Percentiles rank a stretch among this genome's conserved stretches.
Conservation (phyloP, 2,113 vertebrate species). For the Dromiciops gliroides region DNA sequence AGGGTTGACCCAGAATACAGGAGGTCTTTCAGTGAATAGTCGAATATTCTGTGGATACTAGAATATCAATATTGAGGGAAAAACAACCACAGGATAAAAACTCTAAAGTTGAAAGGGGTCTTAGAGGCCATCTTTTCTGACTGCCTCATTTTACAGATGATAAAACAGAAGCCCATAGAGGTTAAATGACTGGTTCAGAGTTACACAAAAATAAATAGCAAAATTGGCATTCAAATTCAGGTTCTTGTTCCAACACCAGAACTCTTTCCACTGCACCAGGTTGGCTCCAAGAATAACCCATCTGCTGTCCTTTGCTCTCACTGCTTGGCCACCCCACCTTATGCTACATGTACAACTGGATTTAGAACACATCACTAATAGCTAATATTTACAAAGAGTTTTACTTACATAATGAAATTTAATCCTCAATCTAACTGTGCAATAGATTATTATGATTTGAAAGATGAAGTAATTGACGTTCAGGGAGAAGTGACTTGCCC, state of each 20-base stretch:
- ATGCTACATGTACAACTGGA: neutral
- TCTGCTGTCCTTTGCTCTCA: neutral
- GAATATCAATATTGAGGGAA: neutral
- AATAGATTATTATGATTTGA: neutral
- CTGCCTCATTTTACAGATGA: neutral
- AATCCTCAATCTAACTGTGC: neutral
- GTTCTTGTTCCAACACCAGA: neutral
- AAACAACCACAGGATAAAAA: neutral
- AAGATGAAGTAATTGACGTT: neutral
- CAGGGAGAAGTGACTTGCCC: neutral
- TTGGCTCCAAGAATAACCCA: neutral
- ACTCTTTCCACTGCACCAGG: neutral
- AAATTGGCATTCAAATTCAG: slow-evolving; percentile 4
- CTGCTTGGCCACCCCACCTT: neutral
- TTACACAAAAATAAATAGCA: neutral
- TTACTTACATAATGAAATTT: neutral
- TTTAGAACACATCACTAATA: neutral
- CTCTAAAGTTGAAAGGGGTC: neutral
- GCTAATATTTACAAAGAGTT: neutral
- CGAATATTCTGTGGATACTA: neutral
- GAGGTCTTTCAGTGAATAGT: neutral
- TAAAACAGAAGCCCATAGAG: slow-evolving; percentile 7
- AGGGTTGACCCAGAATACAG: neutral
- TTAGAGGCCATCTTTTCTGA: neutral
- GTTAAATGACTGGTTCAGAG: neutral